phyloP scores from a whole-genome alignment of 2,888 invertebrate genomes.

The Leptinotarsa tumamoca region DNA sequence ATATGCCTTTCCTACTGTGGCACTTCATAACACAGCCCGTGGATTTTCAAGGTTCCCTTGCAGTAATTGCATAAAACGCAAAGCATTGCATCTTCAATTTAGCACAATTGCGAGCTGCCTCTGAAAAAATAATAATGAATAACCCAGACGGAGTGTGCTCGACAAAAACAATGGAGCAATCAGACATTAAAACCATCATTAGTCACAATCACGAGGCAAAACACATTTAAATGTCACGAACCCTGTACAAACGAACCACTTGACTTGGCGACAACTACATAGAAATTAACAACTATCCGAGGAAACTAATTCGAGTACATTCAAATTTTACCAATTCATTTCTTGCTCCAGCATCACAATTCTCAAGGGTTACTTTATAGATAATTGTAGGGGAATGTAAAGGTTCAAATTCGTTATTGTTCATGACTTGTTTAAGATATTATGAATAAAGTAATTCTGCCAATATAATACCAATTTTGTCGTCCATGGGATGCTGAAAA shows the following conservation, averaged over 20 bases:
- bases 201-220: constrained; percentile 57
- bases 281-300: constrained; percentile 35
- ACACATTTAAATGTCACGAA: constrained; percentile 53
- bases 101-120: background rate
- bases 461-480: too few relatives aligned
- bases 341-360: background rate
- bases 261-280: constrained; percentile 32
- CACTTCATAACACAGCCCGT: too few relatives aligned
- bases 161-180: constrained; percentile 56
- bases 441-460: too few relatives aligned
- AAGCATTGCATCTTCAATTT: constrained; percentile 9
- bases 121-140: constrained; percentile 44
- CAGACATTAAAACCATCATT: constrained; percentile 57
- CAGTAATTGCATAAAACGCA: constrained; percentile 1
- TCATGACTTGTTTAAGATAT: too few relatives aligned
- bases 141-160: constrained; percentile 40
- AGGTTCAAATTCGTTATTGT: too few relatives aligned
- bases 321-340: constrained; percentile 39
- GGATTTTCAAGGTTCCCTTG: background rate
- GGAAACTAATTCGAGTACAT: constrained; percentile 17
- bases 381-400: too few relatives aligned
- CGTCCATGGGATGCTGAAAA: too few relatives aligned
- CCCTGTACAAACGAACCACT: constrained; percentile 49
- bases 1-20: too few relatives aligned
- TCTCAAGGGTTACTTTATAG: too few relatives aligned